phyloP scores from a whole-genome alignment of 2,888 invertebrate species.

The Brachylomia viminalis region DNA sequence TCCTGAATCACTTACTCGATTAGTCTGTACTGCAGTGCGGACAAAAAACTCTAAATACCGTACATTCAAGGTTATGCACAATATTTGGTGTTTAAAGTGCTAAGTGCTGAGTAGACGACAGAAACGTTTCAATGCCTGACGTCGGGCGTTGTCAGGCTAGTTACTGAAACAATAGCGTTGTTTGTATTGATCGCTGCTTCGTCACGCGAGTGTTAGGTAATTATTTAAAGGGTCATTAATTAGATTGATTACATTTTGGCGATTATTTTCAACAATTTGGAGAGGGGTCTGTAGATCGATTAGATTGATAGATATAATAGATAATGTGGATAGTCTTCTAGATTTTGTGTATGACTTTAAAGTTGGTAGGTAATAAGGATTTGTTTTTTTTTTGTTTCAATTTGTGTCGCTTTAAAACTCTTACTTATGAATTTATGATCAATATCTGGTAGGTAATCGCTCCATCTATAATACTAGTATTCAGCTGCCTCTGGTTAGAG shows the following conservation, averaged over 20 bases:
- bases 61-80: slow-evolving; percentile 48
- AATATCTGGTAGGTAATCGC: background rate
- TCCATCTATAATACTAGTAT: too few relatives aligned
- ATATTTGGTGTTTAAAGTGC: slow-evolving; percentile 21
- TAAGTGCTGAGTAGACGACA: slow-evolving; percentile 9
- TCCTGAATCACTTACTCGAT: slow-evolving; percentile 42
- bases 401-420: background rate
- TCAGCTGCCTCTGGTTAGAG: too few relatives aligned
- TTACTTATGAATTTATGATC: background rate
- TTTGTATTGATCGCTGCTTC: slow-evolving; percentile 27
- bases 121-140: slow-evolving; percentile 4
- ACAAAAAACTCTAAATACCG: slow-evolving; percentile 43
- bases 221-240: slow-evolving; percentile 8
- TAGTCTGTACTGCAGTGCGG: slow-evolving; percentile 31
- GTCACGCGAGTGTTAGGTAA: slow-evolving; percentile 6
- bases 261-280: background rate
- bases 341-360: background rate
- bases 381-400: background rate
- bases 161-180: slow-evolving; percentile 15
- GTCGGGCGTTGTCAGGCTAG: background rate
- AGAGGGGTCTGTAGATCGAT: background rate
- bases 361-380: background rate
- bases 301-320: background rate
- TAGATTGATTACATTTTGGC: background rate
- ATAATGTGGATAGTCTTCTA: background rate